Base-by-base conservation (phyloP, 2,888 invertebrate species). In the Mythimna albipuncta region DNA sequence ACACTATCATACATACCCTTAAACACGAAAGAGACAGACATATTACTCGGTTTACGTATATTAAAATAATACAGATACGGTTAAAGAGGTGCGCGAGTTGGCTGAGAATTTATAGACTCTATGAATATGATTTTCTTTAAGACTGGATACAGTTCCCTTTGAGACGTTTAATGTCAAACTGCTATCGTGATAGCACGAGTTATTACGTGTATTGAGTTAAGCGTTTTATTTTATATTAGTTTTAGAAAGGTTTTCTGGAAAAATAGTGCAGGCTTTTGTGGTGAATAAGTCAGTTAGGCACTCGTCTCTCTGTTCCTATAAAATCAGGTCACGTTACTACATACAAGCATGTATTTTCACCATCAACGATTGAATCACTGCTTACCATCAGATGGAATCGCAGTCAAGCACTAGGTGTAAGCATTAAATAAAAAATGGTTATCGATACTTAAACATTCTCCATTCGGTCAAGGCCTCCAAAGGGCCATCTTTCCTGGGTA, bases 51-150 rank as follows among this genome's bases (percentile, higher is more conserved):
- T 95, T 96, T 95, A 94, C 92, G 94, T 94, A 95, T 95, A 94
- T 95, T 96, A 95, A 95, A 96, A 96, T 96, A 96, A 96, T 94
- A 93, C 95, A 92, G 92, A 91, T 88, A 87, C 87, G 93, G 95
- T 95, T 95, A 96, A 96, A 95, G 95, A 96, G 95, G 95, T 94
- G 93, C 89, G 93, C 89, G 90, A 90, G 91, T 88, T 83, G 85
- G 87, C 87, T 82, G 90, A 84, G 90, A 95, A 96, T 96, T 96
- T 96, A 95, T 96, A 90, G 94, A 89, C 90, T 90, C 93, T 94
- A 96, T 96, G 95, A 96, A 96, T 96, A 96, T 94, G 93, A 96
- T 96, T 95, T 95, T 94, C 94, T 93, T 93, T 93, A 94, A 94
- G 92, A 91, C 89, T 89, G 94, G 94, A 95, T 94, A 92, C 92